Evolutionary conservation across 2,797 vertebrate genomes (phyloP).

Genomic region (Schizopygopsis malacanthus): DNA sequence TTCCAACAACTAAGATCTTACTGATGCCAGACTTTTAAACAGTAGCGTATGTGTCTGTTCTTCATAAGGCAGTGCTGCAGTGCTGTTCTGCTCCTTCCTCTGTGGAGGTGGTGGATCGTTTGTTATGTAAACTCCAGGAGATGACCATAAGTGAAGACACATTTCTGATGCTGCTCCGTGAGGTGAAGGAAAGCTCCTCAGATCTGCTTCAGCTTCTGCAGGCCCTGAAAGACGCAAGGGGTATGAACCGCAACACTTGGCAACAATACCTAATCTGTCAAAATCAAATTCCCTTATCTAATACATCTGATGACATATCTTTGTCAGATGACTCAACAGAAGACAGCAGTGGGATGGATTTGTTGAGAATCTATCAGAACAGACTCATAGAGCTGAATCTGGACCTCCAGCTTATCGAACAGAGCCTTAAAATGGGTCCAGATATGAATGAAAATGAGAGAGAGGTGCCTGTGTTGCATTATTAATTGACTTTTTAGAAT

Average conservation of each 20-base stretch:
- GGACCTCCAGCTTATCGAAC: slow-evolving; percentile 65
- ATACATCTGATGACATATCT: neutral
- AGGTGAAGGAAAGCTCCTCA: slow-evolving; percentile 69
- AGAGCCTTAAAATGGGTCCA: slow-evolving; percentile 64
- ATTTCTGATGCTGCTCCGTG: slow-evolving; percentile 77
- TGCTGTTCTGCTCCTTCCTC: slow-evolving; percentile 78
- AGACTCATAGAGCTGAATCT: slow-evolving; percentile 70
- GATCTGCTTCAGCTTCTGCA: slow-evolving; percentile 17
- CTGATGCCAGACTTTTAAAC: neutral
- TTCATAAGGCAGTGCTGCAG: slow-evolving; percentile 78
- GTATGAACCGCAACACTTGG: slow-evolving; percentile 42
- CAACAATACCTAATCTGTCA: neutral
- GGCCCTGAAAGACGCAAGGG: slow-evolving; percentile 32
- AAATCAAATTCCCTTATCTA: neutral
- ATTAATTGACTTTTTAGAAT: neutral
- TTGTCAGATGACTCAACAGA: slow-evolving; percentile 52
- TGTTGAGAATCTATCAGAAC: slow-evolving; percentile 71
- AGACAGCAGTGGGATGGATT: slow-evolving; percentile 66
- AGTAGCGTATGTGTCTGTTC: neutral
- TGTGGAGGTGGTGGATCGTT: slow-evolving; percentile 68
- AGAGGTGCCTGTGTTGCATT: slow-evolving; percentile 66
- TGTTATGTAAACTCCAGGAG: slow-evolving; percentile 76
- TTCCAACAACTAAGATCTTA: neutral
- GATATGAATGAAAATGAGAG: slow-evolving; percentile 69
- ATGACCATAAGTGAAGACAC: slow-evolving; percentile 74